Evolutionary conservation across 2,888 invertebrate genomes (phyloP).

Genomic region (Eustalomyia histrio): DNA sequence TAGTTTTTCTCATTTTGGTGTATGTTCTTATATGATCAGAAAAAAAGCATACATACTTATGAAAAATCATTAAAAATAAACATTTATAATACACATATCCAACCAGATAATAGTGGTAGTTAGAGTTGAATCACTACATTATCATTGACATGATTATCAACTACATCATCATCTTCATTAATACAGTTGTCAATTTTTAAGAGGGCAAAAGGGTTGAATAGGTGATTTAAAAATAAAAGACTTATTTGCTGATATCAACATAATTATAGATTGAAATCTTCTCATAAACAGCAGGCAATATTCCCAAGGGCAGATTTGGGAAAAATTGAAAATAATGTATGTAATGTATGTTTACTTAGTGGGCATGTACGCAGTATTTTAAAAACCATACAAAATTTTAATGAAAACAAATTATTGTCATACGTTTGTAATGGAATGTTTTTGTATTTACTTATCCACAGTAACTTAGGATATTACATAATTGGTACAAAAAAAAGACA

Average conservation of each 20-base stretch:
- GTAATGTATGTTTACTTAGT: background rate
- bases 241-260: slow-evolving; percentile 24
- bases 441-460: no score
- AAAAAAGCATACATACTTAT: background rate
- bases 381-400: background rate
- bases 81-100: slow-evolving; percentile 3
- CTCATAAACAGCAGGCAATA: slow-evolving; percentile 24
- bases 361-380: background rate
- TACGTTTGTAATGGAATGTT: background rate
- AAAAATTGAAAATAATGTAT: slow-evolving; percentile 21
- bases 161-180: slow-evolving; percentile 26
- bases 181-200: slow-evolving; percentile 31
- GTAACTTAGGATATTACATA: no score
- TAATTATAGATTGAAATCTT: slow-evolving; percentile 52
- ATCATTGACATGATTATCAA: slow-evolving; percentile 42
- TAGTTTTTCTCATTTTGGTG: slow-evolving; percentile 11
- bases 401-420: background rate
- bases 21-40: background rate
- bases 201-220: slow-evolving; percentile 27
- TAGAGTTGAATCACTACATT: slow-evolving; percentile 33
- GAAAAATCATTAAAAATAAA: slow-evolving; percentile 29
- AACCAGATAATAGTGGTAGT: slow-evolving; percentile 25
- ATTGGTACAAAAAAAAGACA: no score
- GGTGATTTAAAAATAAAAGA: slow-evolving; percentile 21
- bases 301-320: slow-evolving; percentile 40